Conservation (phyloP, 2,797 vertebrate genomes). For the Gephyroberyx darwinii region DNA sequence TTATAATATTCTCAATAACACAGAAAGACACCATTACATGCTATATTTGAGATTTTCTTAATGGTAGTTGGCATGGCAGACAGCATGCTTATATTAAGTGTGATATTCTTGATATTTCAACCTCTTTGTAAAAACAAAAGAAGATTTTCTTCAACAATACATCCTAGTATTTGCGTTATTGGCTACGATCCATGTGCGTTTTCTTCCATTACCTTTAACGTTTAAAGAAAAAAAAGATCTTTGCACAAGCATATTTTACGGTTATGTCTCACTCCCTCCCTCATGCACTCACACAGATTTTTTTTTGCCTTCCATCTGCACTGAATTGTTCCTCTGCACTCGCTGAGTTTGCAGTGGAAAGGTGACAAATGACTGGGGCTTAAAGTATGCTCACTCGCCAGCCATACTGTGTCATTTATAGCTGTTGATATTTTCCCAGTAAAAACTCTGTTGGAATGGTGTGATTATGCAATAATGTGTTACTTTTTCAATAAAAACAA, state of each 20-base stretch:
- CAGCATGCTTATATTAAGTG: slow-evolving; percentile 83
- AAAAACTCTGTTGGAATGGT: slow-evolving; percentile 62
- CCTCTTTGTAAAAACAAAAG: too few relatives aligned
- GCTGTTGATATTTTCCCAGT: slow-evolving; percentile 54
- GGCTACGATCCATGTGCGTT: slow-evolving; percentile 37
- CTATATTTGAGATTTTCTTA: slow-evolving; percentile 19
- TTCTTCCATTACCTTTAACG: slow-evolving; percentile 82
- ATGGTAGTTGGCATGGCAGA: slow-evolving; percentile 41
- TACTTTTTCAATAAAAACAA: slow-evolving; percentile 75
- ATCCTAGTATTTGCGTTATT: slow-evolving; percentile 35
- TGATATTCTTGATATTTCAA: slow-evolving; percentile 33
- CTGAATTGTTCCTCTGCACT: slow-evolving; percentile 62
- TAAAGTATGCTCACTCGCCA: slow-evolving; percentile 31
- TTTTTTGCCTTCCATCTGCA: slow-evolving; percentile 57
- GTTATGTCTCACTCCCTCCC: slow-evolving; percentile 26
- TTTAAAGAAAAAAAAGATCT: slow-evolving; percentile 80
- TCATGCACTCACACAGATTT: background rate
- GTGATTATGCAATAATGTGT: slow-evolving; percentile 47
- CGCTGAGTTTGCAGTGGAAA: slow-evolving; percentile 43
- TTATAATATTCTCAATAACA: background rate
- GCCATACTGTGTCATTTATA: slow-evolving; percentile 34
- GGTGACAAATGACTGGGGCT: slow-evolving; percentile 20
- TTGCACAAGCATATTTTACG: slow-evolving; percentile 57
- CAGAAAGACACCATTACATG: slow-evolving; percentile 1
- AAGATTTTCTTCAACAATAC: slow-evolving; percentile 29